Evolutionary conservation across 2,888 invertebrate species (phyloP).

Genomic region (Lasioglossum lativentre): DNA sequence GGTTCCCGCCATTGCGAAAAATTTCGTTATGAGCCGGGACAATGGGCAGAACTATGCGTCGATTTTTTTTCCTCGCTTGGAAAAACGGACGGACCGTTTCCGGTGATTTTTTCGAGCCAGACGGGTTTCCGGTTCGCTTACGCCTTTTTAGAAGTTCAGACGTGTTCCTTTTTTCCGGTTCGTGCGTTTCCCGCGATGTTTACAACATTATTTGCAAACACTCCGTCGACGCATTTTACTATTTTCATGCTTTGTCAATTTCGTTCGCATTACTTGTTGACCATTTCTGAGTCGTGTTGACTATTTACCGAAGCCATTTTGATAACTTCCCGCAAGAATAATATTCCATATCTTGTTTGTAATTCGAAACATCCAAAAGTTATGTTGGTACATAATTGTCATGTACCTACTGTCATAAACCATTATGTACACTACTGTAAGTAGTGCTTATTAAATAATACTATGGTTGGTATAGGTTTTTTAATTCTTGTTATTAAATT

Average conservation of each 20-base stretch:
- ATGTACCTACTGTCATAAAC: too few species aligned
- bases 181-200: not conserved
- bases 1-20: conserved; percentile 37
- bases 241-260: not conserved
- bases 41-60: conserved; percentile 17
- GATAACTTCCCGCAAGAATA: not conserved
- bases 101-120: not conserved
- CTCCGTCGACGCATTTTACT: not conserved
- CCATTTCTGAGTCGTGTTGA: too few species aligned
- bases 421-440: too few species aligned
- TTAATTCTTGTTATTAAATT: too few species aligned
- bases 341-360: not conserved
- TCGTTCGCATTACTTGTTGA: not conserved
- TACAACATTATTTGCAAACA: not conserved
- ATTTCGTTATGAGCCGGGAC: conserved; percentile 24
- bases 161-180: not conserved
- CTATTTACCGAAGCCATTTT: not conserved
- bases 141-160: not conserved
- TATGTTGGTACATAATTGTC: too few species aligned
- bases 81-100: not conserved
- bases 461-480: too few species aligned
- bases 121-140: not conserved
- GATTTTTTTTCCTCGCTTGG: not conserved
- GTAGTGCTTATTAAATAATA: too few species aligned
- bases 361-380: too few species aligned